phyloP scores from a whole-genome alignment of 2,113 vertebrate genomes.

The Microcebus murinus region DNA sequence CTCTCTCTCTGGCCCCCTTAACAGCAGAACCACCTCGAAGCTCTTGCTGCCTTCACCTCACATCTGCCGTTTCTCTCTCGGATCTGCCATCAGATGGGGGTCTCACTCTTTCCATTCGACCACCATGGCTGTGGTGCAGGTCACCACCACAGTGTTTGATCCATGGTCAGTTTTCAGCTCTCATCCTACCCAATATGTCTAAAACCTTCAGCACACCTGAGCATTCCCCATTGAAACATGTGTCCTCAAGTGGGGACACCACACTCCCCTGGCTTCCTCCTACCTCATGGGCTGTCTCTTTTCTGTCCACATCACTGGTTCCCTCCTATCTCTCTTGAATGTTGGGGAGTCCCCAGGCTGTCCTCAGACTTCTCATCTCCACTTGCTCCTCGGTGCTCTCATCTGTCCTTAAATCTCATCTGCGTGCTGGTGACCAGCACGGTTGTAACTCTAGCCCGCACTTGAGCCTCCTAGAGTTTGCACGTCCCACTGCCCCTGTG shows the following conservation, averaged over 20 bases:
- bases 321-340: neutral
- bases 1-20: neutral
- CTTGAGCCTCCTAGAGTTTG: neutral
- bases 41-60: neutral
- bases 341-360: neutral
- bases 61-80: neutral
- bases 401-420: neutral
- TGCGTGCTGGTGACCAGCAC: neutral
- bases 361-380: neutral
- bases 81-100: neutral
- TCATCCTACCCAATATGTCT: neutral
- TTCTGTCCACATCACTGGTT: neutral
- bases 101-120: neutral
- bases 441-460: neutral
- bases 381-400: neutral
- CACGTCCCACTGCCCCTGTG: neutral
- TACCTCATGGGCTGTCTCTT: neutral
- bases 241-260: neutral
- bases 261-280: neutral
- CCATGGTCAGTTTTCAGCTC: neutral
- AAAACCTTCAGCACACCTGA: too few relatives aligned
- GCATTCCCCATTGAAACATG: neutral
- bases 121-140: neutral
- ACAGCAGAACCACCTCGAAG: neutral
- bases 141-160: fast-evolving